Percentiles rank a stretch among this genome's conserved stretches.
phyloP scores from a whole-genome alignment of 1,140 invertebrate genomes.

The Matsumurasca onukii region DNA sequence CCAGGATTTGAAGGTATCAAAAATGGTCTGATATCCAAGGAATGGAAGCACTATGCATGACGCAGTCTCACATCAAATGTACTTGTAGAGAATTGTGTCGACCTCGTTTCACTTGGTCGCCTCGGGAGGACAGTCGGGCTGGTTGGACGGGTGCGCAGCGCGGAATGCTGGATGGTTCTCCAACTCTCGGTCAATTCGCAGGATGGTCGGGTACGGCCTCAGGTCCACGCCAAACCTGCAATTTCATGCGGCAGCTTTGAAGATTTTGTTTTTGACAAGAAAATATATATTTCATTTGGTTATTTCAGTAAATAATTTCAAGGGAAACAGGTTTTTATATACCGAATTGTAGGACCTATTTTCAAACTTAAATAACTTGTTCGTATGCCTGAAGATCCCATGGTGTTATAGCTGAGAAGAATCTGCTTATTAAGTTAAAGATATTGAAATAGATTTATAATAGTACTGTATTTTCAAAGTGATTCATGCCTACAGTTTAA shows the following conservation, averaged over 20 bases:
- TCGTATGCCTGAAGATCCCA: too few relatives aligned
- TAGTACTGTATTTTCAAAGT: too few relatives aligned
- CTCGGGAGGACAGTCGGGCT: conserved; percentile 90
- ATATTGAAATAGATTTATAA: too few relatives aligned
- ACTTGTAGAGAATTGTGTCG: conserved; percentile 22
- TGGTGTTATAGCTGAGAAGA: too few relatives aligned
- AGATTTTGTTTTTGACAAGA: not conserved
- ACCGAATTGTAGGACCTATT: too few relatives aligned
- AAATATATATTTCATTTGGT: not conserved
- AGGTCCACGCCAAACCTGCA: conserved; percentile 88
- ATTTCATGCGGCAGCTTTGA: conserved; percentile 22
- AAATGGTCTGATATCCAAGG: too few relatives aligned
- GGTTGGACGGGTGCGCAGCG: conserved; percentile 81
- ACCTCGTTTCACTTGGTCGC: conserved; percentile 63
- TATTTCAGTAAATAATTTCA: not conserved
- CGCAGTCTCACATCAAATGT: conserved; percentile 17
- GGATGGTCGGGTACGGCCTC: conserved; percentile 83
- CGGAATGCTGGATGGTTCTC: conserved; percentile 87
- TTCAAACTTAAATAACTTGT: too few relatives aligned
- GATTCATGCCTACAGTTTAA: too few relatives aligned
- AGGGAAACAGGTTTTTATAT: not conserved
- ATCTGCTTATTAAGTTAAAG: too few relatives aligned
- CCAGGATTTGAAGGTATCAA: too few relatives aligned
- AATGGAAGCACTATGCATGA: too few relatives aligned
- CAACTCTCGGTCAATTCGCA: conserved; percentile 80